phyloP scores from a whole-genome alignment of 2,888 invertebrate genomes.

The Callinectes sapidus region DNA sequence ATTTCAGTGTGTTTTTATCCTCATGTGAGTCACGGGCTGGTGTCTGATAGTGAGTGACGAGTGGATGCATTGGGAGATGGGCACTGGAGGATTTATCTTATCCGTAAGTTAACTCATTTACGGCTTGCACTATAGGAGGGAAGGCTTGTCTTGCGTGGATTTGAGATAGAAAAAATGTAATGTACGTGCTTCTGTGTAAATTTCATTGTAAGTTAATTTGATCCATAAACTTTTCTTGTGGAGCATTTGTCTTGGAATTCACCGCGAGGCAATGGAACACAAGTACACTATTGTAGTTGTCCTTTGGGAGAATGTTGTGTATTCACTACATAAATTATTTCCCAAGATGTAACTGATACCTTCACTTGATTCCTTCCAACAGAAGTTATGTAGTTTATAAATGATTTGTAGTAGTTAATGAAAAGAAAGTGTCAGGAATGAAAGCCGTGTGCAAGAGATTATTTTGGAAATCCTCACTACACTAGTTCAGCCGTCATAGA shows the following conservation, averaged over 20 bases:
- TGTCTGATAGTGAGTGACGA: not conserved
- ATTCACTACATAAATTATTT: not conserved
- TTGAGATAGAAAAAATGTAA: not conserved
- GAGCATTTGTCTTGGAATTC: no score
- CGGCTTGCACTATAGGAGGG: not conserved
- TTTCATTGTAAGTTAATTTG: no score
- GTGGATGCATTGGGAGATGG: not conserved
- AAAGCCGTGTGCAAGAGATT: not conserved
- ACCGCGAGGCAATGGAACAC: no score
- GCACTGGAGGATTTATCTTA: no score
- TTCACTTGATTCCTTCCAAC: no score
- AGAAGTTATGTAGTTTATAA: no score
- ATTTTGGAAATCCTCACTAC: not conserved
- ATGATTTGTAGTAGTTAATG: no score
- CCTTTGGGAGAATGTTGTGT: not conserved
- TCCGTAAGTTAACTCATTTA: not conserved
- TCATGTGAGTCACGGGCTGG: not conserved
- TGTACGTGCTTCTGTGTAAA: no score
- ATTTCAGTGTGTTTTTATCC: not conserved
- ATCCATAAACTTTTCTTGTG: no score
- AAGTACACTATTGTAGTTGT: no score
- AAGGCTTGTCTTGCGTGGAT: not conserved
- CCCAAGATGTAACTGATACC: no score
- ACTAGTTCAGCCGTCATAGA: not conserved
- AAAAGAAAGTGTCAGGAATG: not conserved